phyloP scores from a whole-genome alignment of 2,888 invertebrate genomes.

The Metacarcinus magister region DNA sequence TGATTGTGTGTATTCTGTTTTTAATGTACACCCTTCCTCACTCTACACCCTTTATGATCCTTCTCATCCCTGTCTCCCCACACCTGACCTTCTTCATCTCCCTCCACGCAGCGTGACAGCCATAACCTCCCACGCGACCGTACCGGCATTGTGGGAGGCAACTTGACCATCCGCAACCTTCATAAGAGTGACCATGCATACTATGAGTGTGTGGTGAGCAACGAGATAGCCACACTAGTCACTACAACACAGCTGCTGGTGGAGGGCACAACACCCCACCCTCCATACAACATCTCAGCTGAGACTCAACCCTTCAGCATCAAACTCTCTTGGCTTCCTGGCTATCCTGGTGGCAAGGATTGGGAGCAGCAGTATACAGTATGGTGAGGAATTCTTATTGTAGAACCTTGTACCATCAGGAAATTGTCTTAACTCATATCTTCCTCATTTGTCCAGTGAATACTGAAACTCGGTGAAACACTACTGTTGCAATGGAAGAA shows the following conservation, averaged over 20 bases:
- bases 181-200: slow-evolving; percentile 95
- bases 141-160: slow-evolving; percentile 92
- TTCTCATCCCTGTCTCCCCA: not conserved
- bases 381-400: slow-evolving; percentile 87
- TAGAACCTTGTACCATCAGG: not conserved
- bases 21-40: not conserved
- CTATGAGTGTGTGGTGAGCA: slow-evolving; percentile 92
- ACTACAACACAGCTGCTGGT: slow-evolving; percentile 88
- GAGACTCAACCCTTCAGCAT: slow-evolving; percentile 95
- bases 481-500: not conserved
- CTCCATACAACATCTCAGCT: slow-evolving; percentile 97
- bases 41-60: not conserved
- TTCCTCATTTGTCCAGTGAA: not conserved
- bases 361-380: slow-evolving; percentile 97
- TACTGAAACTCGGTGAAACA: not conserved
- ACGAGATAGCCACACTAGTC: slow-evolving; percentile 80
- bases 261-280: slow-evolving; percentile 98
- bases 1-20: not conserved
- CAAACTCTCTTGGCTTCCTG: slow-evolving; percentile 96
- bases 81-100: not conserved
- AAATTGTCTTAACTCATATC: not conserved
- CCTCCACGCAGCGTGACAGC: slow-evolving; percentile 89
- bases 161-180: slow-evolving; percentile 95
- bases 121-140: slow-evolving; percentile 92
- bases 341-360: slow-evolving; percentile 96